A percentile compares a stretch with the other conserved stretches of the same genome.
phyloP scores from a whole-genome alignment of 2,797 vertebrate species.

The Centroberyx gerrardi region DNA sequence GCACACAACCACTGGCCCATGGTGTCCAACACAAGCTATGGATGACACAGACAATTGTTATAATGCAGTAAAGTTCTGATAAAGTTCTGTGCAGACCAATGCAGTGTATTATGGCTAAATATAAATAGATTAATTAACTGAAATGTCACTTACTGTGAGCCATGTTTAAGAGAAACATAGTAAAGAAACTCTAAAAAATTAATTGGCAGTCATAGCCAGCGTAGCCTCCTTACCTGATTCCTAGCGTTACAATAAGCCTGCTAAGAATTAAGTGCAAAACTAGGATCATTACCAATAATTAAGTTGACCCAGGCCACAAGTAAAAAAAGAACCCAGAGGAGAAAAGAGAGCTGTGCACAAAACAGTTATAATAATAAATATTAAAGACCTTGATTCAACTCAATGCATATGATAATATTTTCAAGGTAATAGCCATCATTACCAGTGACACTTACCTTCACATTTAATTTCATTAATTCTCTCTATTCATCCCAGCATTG shows the following conservation, averaged over 20 bases:
- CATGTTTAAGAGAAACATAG: too few species aligned
- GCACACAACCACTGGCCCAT: too few species aligned
- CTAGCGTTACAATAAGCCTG: neutral
- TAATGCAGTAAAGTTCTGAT: too few species aligned
- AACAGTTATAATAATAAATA: neutral
- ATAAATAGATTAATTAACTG: too few species aligned
- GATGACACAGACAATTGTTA: too few species aligned
- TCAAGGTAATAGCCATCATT: neutral
- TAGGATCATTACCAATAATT: neutral
- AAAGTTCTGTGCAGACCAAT: too few species aligned
- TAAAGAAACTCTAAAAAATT: too few species aligned
- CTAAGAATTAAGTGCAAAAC: neutral
- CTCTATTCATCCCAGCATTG: conserved; percentile 5
- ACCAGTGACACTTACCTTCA: neutral
- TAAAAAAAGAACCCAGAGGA: neutral
- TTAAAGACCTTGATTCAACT: neutral
- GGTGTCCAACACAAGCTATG: too few species aligned
- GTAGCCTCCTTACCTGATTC: neutral
- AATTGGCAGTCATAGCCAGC: neutral
- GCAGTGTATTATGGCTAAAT: too few species aligned
- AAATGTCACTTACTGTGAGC: too few species aligned
- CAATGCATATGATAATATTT: neutral
- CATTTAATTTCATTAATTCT: conserved; percentile 24
- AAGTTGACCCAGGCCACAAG: neutral
- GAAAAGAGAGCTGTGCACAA: neutral